Evolutionary conservation across 2,888 invertebrate species (phyloP).

Genomic region (Drosophila planitibia): DNA sequence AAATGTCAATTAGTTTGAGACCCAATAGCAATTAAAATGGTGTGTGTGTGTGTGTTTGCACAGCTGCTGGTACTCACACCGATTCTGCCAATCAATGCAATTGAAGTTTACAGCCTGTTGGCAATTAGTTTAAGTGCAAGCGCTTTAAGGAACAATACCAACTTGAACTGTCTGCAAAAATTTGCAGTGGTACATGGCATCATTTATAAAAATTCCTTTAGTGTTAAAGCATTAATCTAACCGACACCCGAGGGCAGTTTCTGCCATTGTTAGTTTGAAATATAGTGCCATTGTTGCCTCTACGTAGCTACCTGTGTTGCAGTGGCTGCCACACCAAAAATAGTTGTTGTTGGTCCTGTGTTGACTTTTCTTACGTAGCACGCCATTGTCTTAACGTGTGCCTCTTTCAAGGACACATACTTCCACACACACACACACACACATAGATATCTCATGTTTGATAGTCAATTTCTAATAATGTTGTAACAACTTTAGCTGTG

Average conservation of each 20-base stretch:
- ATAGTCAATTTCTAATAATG: constrained; percentile 58
- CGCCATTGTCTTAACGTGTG: constrained; percentile 11
- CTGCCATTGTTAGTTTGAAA: constrained; percentile 5
- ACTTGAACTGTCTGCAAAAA: constrained; percentile 29
- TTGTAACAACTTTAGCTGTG: constrained; percentile 49
- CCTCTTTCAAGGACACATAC: constrained; percentile 19
- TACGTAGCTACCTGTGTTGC: constrained; percentile 1
- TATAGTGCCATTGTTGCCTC: not conserved
- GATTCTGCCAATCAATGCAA: constrained; percentile 38
- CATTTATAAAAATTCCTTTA: constrained; percentile 79
- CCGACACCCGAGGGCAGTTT: constrained; percentile 25
- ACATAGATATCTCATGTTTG: constrained; percentile 20
- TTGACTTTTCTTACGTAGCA: constrained; percentile 11
- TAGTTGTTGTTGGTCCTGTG: constrained; percentile 49
- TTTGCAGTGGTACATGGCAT: constrained; percentile 47
- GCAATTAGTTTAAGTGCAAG: constrained; percentile 60
- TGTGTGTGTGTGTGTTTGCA: constrained; percentile 26
- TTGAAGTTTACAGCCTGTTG: constrained; percentile 34
- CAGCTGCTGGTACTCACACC: constrained; percentile 32
- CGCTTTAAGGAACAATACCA: constrained; percentile 29
- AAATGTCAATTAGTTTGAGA: constrained; percentile 71
- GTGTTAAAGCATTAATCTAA: constrained; percentile 74
- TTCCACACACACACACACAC: constrained; percentile 46
- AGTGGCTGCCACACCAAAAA: constrained; percentile 31
- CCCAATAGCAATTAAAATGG: constrained; percentile 67